A percentile compares a stretch with the other conserved stretches of the same genome.
These are phyloP conservation scores for Manis pentadactyla DNA, from an alignment of 2,797 vertebrate genomes.

Conservation along the genomic window DNA sequence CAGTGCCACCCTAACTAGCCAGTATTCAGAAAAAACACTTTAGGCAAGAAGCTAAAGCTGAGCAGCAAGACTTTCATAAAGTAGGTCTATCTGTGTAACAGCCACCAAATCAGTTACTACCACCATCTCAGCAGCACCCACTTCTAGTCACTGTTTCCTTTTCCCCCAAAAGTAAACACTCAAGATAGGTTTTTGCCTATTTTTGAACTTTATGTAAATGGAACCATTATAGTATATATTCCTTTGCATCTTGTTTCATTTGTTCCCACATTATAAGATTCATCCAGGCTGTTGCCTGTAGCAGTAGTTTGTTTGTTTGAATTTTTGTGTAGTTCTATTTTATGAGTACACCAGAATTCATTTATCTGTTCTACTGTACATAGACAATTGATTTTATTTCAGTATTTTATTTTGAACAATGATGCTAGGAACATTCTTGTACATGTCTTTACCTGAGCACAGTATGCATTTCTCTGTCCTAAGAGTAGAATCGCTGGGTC, in stretches of 20 bases:
- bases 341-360: not conserved
- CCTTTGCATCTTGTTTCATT: slow-evolving; percentile 29
- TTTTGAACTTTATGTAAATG: slow-evolving; percentile 22
- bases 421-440: not conserved
- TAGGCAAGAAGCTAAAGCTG: not conserved
- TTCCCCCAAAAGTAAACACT: not conserved
- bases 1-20: not conserved
- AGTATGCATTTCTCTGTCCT: slow-evolving; percentile 5
- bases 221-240: not conserved
- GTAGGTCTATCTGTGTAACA: not conserved
- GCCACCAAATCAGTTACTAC: not conserved
- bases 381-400: slow-evolving; percentile 10
- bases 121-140: not conserved
- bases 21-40: not conserved
- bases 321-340: not conserved
- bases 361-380: not conserved
- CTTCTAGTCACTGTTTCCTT: not conserved
- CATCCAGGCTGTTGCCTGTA: not conserved
- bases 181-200: not conserved
- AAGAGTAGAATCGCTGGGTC: not conserved
- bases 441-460: not conserved
- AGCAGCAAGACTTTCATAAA: not conserved
- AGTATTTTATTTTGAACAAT: slow-evolving; percentile 32
- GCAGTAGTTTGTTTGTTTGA: slow-evolving; percentile 20
- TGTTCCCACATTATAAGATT: not conserved